Evolutionary conservation across 1,140 invertebrate genomes (phyloP).

Genomic region (Microplitis mediator): DNA sequence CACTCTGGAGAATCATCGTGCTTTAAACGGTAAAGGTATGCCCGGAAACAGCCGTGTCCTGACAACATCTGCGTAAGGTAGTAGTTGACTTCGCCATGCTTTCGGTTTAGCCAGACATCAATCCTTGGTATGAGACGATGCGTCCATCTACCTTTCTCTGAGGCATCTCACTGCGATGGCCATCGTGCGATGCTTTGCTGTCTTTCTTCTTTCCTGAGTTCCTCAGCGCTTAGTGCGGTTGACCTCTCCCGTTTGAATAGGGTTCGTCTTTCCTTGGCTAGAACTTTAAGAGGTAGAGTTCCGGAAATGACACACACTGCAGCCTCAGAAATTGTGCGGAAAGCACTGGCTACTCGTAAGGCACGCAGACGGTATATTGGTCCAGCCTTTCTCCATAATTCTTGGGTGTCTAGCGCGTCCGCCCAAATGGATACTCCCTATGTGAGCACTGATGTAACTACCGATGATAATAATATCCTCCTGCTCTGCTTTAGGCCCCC

Average conservation of each 20-base stretch:
- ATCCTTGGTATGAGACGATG: slow-evolving; percentile 24
- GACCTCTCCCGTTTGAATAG: neutral
- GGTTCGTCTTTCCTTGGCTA: slow-evolving; percentile 28
- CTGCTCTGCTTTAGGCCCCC: too few relatives aligned
- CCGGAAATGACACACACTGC: slow-evolving; percentile 31
- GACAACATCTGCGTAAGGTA: slow-evolving; percentile 30
- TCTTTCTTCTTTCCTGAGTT: slow-evolving; percentile 14
- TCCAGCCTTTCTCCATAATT: slow-evolving; percentile 13
- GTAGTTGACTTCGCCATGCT: slow-evolving; percentile 34
- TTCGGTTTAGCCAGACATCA: slow-evolving; percentile 36
- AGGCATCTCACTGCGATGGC: slow-evolving; percentile 6
- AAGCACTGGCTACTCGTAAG: slow-evolving; percentile 17
- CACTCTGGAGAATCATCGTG: slow-evolving; percentile 39
- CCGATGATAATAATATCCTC: too few relatives aligned
- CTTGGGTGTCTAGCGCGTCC: slow-evolving; percentile 1
- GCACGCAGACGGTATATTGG: slow-evolving; percentile 13
- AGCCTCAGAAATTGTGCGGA: slow-evolving; percentile 28
- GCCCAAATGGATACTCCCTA: slow-evolving; percentile 21
- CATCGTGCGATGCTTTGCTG: slow-evolving; percentile 14
- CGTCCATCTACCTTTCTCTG: slow-evolving; percentile 11
- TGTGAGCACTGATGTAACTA: too few relatives aligned
- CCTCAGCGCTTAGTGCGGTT: neutral
- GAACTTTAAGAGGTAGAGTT: slow-evolving; percentile 26
- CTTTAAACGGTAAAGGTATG: slow-evolving; percentile 40
- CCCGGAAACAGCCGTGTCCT: slow-evolving; percentile 47